These are phyloP conservation scores for Hydrocynus forskahlii DNA, from an alignment of 2,797 vertebrate genomes.

Conservation along the genomic window DNA sequence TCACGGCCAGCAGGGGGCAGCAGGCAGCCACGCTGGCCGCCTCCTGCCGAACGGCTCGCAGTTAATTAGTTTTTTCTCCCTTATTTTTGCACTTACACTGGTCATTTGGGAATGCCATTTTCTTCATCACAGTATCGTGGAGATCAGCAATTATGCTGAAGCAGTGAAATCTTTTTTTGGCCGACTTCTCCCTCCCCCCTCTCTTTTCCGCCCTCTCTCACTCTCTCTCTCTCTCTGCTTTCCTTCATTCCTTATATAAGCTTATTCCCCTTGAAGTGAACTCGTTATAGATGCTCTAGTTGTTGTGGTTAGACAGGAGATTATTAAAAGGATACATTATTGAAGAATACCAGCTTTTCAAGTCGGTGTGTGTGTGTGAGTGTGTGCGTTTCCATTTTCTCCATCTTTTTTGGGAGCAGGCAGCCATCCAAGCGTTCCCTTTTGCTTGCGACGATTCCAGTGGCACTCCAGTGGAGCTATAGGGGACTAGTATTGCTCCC, in stretches of 20 bases:
- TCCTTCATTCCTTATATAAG: conserved; percentile 59
- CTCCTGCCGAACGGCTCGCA: conserved; percentile 57
- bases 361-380: conserved; percentile 27
- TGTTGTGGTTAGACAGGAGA: conserved; percentile 65
- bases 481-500: neutral
- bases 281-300: conserved; percentile 71
- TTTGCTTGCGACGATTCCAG: neutral
- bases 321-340: conserved; percentile 72
- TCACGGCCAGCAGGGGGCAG: conserved; percentile 68
- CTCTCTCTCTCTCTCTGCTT: conserved; percentile 32
- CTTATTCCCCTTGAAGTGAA: conserved; percentile 70
- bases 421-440: neutral
- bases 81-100: conserved; percentile 69
- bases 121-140: conserved; percentile 60
- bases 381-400: conserved; percentile 18
- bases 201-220: neutral
- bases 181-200: neutral
- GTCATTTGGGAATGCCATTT: conserved; percentile 66
- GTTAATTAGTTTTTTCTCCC: conserved; percentile 73
- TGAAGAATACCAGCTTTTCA: conserved; percentile 61
- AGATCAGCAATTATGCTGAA: conserved; percentile 66
- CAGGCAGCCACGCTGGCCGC: conserved; percentile 43
- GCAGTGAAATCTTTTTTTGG: conserved; percentile 74
- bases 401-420: conserved; percentile 9
- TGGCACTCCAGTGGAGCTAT: neutral